Percentiles rank a stretch among this genome's conserved stretches.
Evolutionary conservation across 2,113 vertebrate genomes (phyloP).

Genomic region (Rissa tridactyla): DNA sequence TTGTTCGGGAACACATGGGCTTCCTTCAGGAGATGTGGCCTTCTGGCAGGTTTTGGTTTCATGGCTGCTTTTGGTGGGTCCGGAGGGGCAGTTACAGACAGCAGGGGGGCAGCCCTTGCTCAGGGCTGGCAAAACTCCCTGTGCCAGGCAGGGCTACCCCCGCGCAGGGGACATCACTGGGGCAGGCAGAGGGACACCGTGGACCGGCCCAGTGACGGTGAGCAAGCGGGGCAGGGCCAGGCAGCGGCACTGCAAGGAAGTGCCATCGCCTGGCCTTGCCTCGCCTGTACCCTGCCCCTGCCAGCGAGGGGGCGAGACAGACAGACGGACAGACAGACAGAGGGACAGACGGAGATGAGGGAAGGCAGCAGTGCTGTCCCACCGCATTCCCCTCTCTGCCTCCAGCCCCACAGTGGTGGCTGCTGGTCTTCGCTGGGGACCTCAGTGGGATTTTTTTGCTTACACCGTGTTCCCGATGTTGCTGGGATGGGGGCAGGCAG

Average conservation of each 20-base stretch:
- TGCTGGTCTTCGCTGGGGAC: neutral
- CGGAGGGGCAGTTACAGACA: too few species aligned
- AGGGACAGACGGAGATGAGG: neutral
- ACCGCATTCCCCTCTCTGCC: neutral
- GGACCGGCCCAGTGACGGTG: neutral
- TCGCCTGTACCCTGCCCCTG: neutral
- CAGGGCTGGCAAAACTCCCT: neutral
- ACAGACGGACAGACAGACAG: neutral
- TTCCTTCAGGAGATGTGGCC: neutral
- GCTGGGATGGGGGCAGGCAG: neutral
- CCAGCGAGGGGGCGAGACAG: accelerated
- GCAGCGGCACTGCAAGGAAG: neutral
- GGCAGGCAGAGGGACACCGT: neutral
- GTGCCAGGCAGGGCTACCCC: neutral
- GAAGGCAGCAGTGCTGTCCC: neutral
- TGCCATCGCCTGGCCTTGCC: neutral
- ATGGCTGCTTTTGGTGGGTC: accelerated
- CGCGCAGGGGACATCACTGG: neutral
- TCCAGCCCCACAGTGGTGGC: accelerated
- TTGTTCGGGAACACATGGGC: neutral
- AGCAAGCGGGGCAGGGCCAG: constrained; percentile 37
- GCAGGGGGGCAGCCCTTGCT: neutral
- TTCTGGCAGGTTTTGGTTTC: neutral
- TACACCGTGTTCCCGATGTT: neutral
- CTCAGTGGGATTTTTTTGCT: neutral